phyloP scores from a whole-genome alignment of 2,888 invertebrate species.

The Xestia xanthographa region DNA sequence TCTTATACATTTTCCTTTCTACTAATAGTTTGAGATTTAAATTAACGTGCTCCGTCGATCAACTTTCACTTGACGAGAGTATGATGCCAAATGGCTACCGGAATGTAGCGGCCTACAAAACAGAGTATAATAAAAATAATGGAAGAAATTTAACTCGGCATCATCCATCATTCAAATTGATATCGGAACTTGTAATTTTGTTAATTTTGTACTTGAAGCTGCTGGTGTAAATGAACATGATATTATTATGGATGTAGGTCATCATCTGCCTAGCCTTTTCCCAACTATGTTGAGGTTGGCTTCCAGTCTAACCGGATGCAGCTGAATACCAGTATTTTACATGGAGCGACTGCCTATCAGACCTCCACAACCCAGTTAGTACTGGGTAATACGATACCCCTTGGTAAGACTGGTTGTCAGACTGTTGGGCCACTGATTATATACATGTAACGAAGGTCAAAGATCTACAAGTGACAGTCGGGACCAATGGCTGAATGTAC shows the following conservation, averaged over 20 bases:
- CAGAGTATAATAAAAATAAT: constrained; percentile 66
- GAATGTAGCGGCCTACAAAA: constrained; percentile 74
- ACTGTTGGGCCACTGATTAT: no score
- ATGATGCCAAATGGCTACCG: constrained; percentile 73
- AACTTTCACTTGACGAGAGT: constrained; percentile 79
- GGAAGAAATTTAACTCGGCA: constrained; percentile 63
- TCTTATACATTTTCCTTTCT: constrained; percentile 21
- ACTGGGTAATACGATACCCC: no score
- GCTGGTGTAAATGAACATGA: constrained; percentile 42
- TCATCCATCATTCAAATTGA: constrained; percentile 65
- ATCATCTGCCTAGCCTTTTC: neutral
- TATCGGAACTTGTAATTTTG: constrained; percentile 55
- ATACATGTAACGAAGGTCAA: no score
- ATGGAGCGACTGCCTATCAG: no score
- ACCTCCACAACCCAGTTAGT: no score
- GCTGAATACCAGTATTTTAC: no score
- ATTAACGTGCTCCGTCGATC: constrained; percentile 72
- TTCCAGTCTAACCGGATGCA: neutral
- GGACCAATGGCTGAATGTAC: no score
- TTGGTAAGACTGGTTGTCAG: no score
- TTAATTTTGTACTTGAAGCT: constrained; percentile 47
- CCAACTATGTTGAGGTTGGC: neutral
- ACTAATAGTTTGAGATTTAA: constrained; percentile 60
- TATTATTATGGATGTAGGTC: neutral
- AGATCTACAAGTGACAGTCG: no score